Evolutionary conservation across 2,113 vertebrate species (phyloP).

Genomic region (Syngnathus typhle): DNA sequence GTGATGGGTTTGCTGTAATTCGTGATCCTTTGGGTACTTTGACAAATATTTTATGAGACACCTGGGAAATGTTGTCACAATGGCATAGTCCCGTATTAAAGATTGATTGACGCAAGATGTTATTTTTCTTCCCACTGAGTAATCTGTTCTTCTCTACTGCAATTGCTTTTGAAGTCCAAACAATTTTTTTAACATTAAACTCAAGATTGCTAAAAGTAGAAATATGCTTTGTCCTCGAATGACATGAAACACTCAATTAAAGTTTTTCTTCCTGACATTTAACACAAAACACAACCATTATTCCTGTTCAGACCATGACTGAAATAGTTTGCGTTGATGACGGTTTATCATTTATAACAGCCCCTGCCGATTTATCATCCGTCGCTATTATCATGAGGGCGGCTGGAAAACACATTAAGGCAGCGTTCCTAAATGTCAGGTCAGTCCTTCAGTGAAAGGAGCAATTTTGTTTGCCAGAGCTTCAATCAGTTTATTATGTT

Average conservation of each 20-base stretch:
- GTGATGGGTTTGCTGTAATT: no score
- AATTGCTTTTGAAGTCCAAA: background rate
- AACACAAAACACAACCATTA: constrained; percentile 30
- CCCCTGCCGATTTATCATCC: constrained; percentile 17
- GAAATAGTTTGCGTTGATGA: constrained; percentile 4
- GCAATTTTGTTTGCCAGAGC: constrained; percentile 40
- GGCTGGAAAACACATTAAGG: constrained; percentile 12
- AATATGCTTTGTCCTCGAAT: constrained; percentile 16
- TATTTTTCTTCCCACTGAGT: background rate
- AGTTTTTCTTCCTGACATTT: constrained; percentile 20
- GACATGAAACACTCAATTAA: constrained; percentile 34
- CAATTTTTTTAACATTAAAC: background rate
- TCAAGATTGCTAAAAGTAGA: background rate
- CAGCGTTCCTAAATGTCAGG: constrained; percentile 50
- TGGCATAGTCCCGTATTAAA: background rate
- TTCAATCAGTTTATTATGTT: constrained; percentile 12
- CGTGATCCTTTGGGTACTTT: no score
- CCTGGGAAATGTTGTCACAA: no score
- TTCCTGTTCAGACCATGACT: constrained; percentile 1
- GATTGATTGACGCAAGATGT: background rate
- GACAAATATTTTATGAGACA: no score
- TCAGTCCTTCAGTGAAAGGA: constrained; percentile 50
- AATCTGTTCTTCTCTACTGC: background rate
- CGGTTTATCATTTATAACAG: constrained; percentile 27
- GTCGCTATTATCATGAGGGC: constrained; percentile 15